Conservation (phyloP, 2,113 vertebrate genomes). For the Nothoprocta perdicaria region DNA sequence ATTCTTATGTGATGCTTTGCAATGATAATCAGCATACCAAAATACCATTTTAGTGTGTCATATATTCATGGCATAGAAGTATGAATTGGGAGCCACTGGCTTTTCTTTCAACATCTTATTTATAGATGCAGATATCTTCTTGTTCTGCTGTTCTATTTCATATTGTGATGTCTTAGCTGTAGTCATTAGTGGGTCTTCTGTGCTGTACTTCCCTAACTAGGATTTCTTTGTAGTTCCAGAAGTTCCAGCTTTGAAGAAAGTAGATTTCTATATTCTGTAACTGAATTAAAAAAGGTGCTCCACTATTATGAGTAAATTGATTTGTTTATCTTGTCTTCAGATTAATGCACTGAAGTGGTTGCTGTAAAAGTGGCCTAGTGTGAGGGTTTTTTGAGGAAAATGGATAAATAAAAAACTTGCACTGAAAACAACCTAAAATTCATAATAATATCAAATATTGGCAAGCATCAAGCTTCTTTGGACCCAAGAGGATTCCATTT, state of each 20-base stretch:
- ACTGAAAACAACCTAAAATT: conserved; percentile 6
- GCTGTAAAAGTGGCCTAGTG: neutral
- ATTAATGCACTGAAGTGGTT: neutral
- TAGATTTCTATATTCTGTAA: neutral
- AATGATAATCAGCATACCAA: conserved; percentile 13
- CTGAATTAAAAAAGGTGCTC: neutral
- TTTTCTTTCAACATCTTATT: conserved; percentile 14
- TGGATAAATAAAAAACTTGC: neutral
- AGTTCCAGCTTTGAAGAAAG: neutral
- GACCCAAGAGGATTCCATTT: neutral
- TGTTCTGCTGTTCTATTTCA: neutral
- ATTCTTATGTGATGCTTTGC: conserved; percentile 26
- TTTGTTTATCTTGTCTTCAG: neutral
- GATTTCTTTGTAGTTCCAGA: neutral
- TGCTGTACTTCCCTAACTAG: neutral
- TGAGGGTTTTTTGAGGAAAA: conserved; percentile 9
- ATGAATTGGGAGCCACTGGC: neutral
- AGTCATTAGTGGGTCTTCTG: neutral
- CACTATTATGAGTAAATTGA: neutral
- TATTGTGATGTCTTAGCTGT: neutral
- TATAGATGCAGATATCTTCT: neutral
- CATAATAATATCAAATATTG: neutral
- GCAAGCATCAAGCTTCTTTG: neutral
- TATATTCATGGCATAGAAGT: neutral
- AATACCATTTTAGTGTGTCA: neutral